A percentile compares a stretch with the other conserved stretches of the same genome.
Evolutionary conservation across 1,140 invertebrate genomes (phyloP).

Genomic region (Aphaenogaster rudis): DNA sequence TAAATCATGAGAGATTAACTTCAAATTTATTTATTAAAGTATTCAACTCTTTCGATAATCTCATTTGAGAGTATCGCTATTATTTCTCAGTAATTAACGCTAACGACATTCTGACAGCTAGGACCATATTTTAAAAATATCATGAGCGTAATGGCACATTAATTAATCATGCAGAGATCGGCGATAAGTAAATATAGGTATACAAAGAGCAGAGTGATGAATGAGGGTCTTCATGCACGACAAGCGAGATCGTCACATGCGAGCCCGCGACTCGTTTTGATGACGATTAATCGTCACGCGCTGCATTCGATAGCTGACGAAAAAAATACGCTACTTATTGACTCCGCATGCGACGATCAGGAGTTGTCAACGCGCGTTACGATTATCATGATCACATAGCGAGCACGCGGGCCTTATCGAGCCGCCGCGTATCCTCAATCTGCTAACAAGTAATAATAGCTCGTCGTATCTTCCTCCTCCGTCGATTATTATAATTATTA

Average conservation of each 20-base stretch:
- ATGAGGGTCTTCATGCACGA: conserved; percentile 7
- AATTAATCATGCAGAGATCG: neutral
- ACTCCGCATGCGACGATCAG: neutral
- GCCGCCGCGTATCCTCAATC: neutral
- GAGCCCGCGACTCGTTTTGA: neutral
- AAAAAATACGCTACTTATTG: conserved; percentile 10
- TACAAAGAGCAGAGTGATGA: neutral
- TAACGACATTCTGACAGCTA: neutral
- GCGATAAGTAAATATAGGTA: neutral
- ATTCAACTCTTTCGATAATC: neutral
- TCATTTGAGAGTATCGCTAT: neutral
- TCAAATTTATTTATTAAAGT: neutral
- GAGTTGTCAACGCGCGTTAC: neutral
- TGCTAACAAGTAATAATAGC: conserved; percentile 17
- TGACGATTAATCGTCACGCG: conserved; percentile 36
- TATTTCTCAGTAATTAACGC: neutral
- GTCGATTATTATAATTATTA: neutral
- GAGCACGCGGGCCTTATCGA: conserved; percentile 42
- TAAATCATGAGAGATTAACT: neutral
- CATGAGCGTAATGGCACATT: neutral
- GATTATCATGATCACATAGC: conserved; percentile 60
- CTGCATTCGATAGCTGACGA: neutral
- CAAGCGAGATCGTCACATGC: conserved; percentile 5
- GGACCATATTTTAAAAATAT: neutral
- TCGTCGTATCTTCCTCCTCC: neutral